Base-by-base conservation (phyloP, 2,888 invertebrate species). In the Endotricha flammealis region DNA sequence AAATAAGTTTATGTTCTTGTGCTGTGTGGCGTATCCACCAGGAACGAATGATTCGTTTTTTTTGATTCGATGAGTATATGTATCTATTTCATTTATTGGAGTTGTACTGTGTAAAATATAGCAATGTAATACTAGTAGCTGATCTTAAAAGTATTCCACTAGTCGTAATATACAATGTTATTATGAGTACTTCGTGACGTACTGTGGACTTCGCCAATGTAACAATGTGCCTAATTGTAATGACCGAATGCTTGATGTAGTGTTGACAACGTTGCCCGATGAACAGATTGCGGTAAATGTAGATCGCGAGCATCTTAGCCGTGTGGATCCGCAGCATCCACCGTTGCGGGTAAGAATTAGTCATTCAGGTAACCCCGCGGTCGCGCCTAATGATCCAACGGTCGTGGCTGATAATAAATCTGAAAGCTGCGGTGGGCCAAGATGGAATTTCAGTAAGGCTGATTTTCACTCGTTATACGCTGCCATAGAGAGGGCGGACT, bases 21-120 rank as follows among this genome's bases (percentile, higher is more conserved):
- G 29, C 12, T 31, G 31, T 22, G 22, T 31, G 3, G 22, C 22
- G 7, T 31, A 31, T n/a, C n/a, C n/a, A n/a, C n/a, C n/a, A n/a
- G n/a, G n/a, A n/a, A n/a, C n/a, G n/a, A n/a, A n/a, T n/a, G n/a
- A n/a, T n/a, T n/a, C n/a, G n/a, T n/a, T n/a, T n/a, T n/a, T n/a
- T 10, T 20, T 22, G 20, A 31, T 10, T 12, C 6, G n/a, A n/a
- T 5, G 31, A 31, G 6, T 31, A 31, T 8, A 7, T 31, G 22
- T 17, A 20, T 12, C 8, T 31, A 9, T 31, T 31, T 31, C 17
- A 12, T 12, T 20, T 31, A 22, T 17, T 22, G 2, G 22, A 29
- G n/a, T 9, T 8, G n/a, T n/a, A 10, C 2, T n/a, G 14, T 14
- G 16, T 16, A 5, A 16, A 29, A 29, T 29, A 13, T 29, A 7